Conservation (phyloP, 2,113 vertebrate genomes). For the Cyanoliseus patagonus region DNA sequence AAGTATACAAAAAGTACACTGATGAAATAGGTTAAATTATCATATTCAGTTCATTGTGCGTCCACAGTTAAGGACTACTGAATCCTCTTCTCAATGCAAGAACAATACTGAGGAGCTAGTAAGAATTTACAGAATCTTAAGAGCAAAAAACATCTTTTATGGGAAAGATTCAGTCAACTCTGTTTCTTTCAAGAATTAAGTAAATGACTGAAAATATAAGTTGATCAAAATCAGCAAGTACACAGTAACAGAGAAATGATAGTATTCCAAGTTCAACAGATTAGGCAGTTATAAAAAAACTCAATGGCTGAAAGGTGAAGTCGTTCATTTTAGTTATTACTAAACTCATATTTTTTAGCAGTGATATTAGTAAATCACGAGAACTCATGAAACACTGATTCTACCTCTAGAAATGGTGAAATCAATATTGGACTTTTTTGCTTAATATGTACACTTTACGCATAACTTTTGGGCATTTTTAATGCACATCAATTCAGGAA, state of each 20-base stretch:
- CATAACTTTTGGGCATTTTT: background rate
- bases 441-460: background rate
- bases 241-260: background rate
- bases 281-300: background rate
- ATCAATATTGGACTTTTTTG: background rate
- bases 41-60: background rate
- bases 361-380: background rate
- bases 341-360: background rate
- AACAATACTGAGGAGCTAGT: background rate
- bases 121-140: background rate
- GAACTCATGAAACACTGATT: background rate
- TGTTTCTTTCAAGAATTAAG: background rate
- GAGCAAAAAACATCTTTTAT: background rate
- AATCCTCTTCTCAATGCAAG: background rate
- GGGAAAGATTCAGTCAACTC: background rate
- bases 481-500: background rate
- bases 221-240: background rate
- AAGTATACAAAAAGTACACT: background rate
- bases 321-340: background rate
- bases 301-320: background rate
- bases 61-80: background rate
- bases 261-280: background rate
- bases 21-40: background rate
- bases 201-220: background rate
- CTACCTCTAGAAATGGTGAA: background rate